phyloP scores from a whole-genome alignment of 2,113 vertebrate genomes.

The Vireo altiloquus region DNA sequence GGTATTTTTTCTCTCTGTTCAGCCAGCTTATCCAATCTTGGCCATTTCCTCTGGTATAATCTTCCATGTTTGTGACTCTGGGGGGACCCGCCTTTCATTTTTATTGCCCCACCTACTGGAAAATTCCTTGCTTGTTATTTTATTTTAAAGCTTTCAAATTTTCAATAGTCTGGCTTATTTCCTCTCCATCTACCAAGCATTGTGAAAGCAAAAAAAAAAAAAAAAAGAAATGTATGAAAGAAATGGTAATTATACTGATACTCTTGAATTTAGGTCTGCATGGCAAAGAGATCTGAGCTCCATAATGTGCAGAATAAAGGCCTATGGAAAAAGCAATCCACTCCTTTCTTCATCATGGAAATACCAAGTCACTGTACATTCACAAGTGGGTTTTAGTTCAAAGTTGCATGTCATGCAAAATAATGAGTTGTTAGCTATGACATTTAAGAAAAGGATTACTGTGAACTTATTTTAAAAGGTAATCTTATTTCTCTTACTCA shows the following conservation, averaged over 20 bases:
- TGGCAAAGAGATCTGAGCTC: not conserved
- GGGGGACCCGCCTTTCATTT: not conserved
- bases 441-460: constrained; percentile 27
- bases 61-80: constrained; percentile 5
- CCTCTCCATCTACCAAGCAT: not conserved
- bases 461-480: constrained; percentile 34
- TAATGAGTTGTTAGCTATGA: constrained; percentile 2
- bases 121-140: not conserved
- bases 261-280: not conserved
- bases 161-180: constrained; percentile 4
- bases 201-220: not conserved
- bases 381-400: constrained; percentile 23
- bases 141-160: constrained; percentile 6
- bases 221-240: not conserved
- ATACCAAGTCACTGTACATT: not conserved
- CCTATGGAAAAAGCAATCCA: not conserved
- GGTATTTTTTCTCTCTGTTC: not conserved
- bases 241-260: not conserved
- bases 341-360: constrained; percentile 4
- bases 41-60: not conserved
- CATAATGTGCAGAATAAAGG: not conserved
- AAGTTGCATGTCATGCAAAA: not conserved
- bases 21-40: constrained; percentile 31
- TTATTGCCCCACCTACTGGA: constrained; percentile 27
- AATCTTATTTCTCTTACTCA: constrained; percentile 42